phyloP scores from a whole-genome alignment of 1,140 invertebrate species.

The Papilio dardanus region DNA sequence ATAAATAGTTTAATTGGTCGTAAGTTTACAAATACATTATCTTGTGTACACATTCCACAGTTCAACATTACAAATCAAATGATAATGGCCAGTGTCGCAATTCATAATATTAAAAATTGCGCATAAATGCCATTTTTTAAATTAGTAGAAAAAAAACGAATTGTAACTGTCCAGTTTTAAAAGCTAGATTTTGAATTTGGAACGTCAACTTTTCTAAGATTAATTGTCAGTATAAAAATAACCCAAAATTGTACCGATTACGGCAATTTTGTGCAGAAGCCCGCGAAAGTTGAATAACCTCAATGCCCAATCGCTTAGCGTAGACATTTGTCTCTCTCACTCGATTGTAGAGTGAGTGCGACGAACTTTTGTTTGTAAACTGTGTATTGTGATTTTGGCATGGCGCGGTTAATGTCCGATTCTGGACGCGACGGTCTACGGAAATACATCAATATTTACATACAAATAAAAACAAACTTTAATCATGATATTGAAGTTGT shows the following conservation, averaged over 20 bases:
- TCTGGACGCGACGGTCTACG: conserved; percentile 6
- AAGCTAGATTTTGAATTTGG: not conserved
- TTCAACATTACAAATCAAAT: conserved; percentile 17
- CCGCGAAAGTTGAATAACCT: conserved; percentile 68
- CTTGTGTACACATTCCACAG: not conserved
- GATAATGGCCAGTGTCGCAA: conserved; percentile 7
- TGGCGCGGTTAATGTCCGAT: conserved; percentile 42
- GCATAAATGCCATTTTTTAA: not conserved
- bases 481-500: not conserved
- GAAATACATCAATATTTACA: not conserved
- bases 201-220: conserved; percentile 15
- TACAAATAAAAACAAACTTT: not conserved
- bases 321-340: conserved; percentile 47
- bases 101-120: not conserved
- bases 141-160: too few relatives aligned
- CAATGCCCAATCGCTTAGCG: conserved; percentile 46
- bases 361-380: conserved; percentile 74
- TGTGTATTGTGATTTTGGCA: conserved; percentile 53
- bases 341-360: conserved; percentile 49
- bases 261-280: conserved; percentile 55
- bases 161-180: not conserved
- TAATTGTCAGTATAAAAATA: conserved; percentile 39
- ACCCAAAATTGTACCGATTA: conserved; percentile 47
- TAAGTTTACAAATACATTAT: conserved; percentile 1
- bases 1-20: not conserved